Conservation (phyloP, 2,113 vertebrate species). For the Chionodraco myersi region DNA sequence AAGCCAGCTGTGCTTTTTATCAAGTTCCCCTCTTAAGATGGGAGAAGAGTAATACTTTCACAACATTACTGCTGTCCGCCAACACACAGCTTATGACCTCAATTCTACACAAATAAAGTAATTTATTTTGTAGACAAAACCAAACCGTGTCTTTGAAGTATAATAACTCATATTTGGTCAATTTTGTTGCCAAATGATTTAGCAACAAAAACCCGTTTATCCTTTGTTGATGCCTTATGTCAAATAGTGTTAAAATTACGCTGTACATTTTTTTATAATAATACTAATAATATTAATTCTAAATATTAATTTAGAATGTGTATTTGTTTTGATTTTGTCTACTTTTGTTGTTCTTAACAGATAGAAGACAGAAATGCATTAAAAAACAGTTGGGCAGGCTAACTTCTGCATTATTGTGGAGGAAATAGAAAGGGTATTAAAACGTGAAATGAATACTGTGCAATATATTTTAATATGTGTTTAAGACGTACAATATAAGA, state of each 20-base stretch:
- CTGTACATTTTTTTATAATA: neutral
- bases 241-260: neutral
- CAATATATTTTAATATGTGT: too few species aligned
- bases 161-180: slow-evolving; percentile 7
- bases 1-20: slow-evolving; percentile 27
- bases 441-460: too few species aligned
- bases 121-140: neutral
- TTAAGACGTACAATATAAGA: too few species aligned
- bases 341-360: neutral
- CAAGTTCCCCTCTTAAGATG: neutral
- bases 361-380: too few species aligned
- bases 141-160: slow-evolving; percentile 5
- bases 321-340: neutral
- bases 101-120: neutral
- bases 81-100: neutral
- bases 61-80: neutral
- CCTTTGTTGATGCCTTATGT: neutral
- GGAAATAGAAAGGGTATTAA: too few species aligned
- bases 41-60: neutral
- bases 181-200: neutral
- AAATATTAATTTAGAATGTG: neutral
- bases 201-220: neutral
- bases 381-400: too few species aligned
- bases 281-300: too few species aligned
- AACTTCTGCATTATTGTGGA: too few species aligned